Evolutionary conservation across 2,797 vertebrate genomes (phyloP), one percentile per base, ranked within the genome.

Genomic region (Sebastes steindachneri): DNA sequence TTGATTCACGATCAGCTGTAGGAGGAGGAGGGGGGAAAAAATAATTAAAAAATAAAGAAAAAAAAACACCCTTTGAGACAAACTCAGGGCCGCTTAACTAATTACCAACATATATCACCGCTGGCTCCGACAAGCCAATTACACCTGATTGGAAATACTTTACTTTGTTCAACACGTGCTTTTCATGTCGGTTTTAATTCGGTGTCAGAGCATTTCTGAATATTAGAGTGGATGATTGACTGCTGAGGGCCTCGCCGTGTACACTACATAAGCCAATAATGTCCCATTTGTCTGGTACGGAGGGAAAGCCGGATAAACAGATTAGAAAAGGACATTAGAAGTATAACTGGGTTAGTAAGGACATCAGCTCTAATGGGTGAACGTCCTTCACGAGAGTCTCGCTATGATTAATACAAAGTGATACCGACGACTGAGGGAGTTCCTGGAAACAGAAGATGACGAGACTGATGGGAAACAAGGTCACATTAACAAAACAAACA

Each of bases 101-200:
- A 99, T 98, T 97, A 97, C 97, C 97, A 97, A 97, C 91, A 97
- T 97, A 97, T 96, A 97, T 98, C 98, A 98, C 96, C 96, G 96
- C 96, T 95, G 97, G 97, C 96, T 97, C 95, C 96, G 97, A 97
- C 97, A 97, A 97, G 97, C 97, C 97, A 99, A 98, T 99, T 98
- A 98, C 97, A 98, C 97, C 97, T 98, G 97, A 99, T 98, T 98
- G 97, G 97, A 92, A 91, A 97, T 98, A 98, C 97, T 98, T 98
- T 96, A 90, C 96, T 98, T 98, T 98, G 98, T 98, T 97, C 96
- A 98, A 99, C 97, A 97, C 97, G 93, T 94, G 96, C 96, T 97
- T 98, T 98, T 97, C 97, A 98, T 98, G 97, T 99, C 97, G 76
- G 95, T 97, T 98, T 97, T 98, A 98, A 99, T 99, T 98, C 97